Conservation (phyloP, 1,140 invertebrate genomes). For the Heliconius nattereri region DNA sequence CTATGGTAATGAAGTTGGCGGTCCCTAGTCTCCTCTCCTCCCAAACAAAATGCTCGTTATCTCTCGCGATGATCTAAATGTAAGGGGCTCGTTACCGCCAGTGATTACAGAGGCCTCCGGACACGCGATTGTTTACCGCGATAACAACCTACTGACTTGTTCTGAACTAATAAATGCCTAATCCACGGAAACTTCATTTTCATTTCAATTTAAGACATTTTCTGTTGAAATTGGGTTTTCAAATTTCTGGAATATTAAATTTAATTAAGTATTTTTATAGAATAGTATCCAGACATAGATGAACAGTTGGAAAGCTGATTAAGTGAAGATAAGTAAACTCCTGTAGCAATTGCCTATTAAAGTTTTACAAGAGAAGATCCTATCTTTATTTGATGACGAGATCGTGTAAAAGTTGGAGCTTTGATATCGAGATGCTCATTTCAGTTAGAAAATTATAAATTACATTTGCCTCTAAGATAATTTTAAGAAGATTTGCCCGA, state of each 20-base stretch:
- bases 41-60: constrained; percentile 64
- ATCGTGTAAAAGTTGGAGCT: constrained; percentile 50
- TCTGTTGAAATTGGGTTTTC: not conserved
- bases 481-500: constrained; percentile 30
- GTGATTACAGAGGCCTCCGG: constrained; percentile 66
- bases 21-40: constrained; percentile 41
- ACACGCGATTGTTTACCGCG: constrained; percentile 57
- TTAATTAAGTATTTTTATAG: not conserved
- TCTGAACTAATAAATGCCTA: constrained; percentile 48
- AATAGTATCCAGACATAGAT: not conserved
- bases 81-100: constrained; percentile 53
- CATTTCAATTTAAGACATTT: constrained; percentile 22
- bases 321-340: constrained; percentile 51
- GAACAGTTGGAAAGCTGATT: constrained; percentile 42
- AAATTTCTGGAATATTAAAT: not conserved
- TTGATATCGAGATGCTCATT: constrained; percentile 60
- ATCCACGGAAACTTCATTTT: constrained; percentile 17
- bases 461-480: constrained; percentile 48
- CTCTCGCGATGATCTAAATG: constrained; percentile 64
- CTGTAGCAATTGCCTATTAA: constrained; percentile 50
- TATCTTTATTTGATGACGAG: constrained; percentile 58
- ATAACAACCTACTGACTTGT: constrained; percentile 51
- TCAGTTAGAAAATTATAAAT: constrained; percentile 59
- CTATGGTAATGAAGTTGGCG: constrained; percentile 66
- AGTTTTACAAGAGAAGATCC: constrained; percentile 52